phyloP scores from a whole-genome alignment of 2,888 invertebrate genomes.

The Lampropteryx suffumata region DNA sequence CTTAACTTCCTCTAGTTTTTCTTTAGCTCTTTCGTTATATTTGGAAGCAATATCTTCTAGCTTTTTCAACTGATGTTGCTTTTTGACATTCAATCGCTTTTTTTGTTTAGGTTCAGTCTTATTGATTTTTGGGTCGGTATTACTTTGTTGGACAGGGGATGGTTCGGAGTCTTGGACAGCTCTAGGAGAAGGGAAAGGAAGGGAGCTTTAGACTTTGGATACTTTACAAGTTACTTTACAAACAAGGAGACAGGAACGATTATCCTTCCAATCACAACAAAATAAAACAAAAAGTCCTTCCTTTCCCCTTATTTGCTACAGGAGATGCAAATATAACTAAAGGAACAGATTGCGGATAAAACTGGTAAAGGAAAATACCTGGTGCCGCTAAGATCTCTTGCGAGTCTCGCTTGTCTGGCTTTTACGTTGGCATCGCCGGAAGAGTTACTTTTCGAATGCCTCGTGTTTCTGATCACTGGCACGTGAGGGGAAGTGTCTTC shows the following conservation, averaged over 20 bases:
- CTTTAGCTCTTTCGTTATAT: slow-evolving; percentile 57
- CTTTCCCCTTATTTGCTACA: slow-evolving; percentile 80
- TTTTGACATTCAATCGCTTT: slow-evolving; percentile 54
- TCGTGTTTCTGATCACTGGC: slow-evolving; percentile 68
- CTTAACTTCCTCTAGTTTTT: slow-evolving; percentile 39
- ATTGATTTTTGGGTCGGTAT: slow-evolving; percentile 54
- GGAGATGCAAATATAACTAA: slow-evolving; percentile 5
- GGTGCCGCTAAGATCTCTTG: slow-evolving; percentile 70
- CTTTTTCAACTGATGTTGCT: slow-evolving; percentile 66
- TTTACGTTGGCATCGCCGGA: slow-evolving; percentile 70
- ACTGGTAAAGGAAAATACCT: too few species aligned
- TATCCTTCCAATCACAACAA: slow-evolving; percentile 27
- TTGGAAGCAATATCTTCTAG: slow-evolving; percentile 67
- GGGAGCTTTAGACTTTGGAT: slow-evolving; percentile 47
- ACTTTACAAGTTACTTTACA: slow-evolving; percentile 43
- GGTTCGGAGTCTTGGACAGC: slow-evolving; percentile 53
- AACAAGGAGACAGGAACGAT: slow-evolving; percentile 79
- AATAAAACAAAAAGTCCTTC: slow-evolving; percentile 54
- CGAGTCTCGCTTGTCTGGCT: slow-evolving; percentile 75
- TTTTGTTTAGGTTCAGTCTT: slow-evolving; percentile 47
- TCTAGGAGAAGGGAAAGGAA: slow-evolving; percentile 78
- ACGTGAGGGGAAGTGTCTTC: slow-evolving; percentile 69
- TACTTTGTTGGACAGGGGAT: slow-evolving; percentile 55
- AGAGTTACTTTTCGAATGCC: slow-evolving; percentile 57
- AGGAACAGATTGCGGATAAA: background rate